Percentiles rank a stretch among this genome's conserved stretches.
phyloP scores from a whole-genome alignment of 2,888 invertebrate genomes.

The Bruchidius siliquastri region DNA sequence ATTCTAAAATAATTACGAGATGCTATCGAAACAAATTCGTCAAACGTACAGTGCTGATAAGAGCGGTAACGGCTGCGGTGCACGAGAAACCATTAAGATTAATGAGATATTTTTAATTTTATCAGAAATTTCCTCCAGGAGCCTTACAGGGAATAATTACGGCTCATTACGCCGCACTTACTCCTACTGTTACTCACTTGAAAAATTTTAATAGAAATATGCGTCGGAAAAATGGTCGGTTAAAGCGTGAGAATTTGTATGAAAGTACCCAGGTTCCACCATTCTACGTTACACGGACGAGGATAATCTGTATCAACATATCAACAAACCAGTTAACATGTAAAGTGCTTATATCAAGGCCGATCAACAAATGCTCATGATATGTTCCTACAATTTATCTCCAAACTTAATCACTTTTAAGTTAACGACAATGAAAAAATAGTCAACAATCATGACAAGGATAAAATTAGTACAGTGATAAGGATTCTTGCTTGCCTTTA shows the following conservation, averaged over 20 bases:
- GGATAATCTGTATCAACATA: too few species aligned
- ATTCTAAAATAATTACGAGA: neutral
- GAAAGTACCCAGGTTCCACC: neutral
- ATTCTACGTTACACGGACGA: too few species aligned
- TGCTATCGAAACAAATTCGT: neutral
- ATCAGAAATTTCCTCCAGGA: neutral
- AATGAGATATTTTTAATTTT: neutral
- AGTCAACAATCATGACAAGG: too few species aligned
- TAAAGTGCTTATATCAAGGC: too few species aligned
- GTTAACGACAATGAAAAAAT: too few species aligned
- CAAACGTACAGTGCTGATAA: neutral
- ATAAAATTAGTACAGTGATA: too few species aligned
- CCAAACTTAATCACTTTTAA: too few species aligned
- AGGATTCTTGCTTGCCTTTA: too few species aligned
- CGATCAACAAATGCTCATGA: too few species aligned
- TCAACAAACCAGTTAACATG: too few species aligned
- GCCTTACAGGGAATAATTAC: neutral
- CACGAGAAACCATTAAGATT: neutral
- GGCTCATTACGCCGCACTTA: neutral
- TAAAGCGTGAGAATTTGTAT: neutral
- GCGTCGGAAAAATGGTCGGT: neutral
- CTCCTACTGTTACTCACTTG: neutral
- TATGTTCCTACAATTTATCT: too few species aligned
- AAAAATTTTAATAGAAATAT: neutral
- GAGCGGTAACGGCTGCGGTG: neutral